These are phyloP conservation scores for human DNA, from an alignment of 2,113 vertebrate genomes.

Conservation along the genomic window GRCh38 chr14:38507001-38507500, in stretches of 20 bases:
- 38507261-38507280: background rate
- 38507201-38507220: background rate
- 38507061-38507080: background rate
- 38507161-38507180: background rate
- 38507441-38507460: background rate
- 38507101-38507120: background rate
- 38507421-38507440: background rate
- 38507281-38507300: background rate
- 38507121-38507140: background rate
- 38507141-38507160: background rate
- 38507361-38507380: background rate
- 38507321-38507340: background rate
- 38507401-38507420: background rate
- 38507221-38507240: background rate
- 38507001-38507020: background rate
- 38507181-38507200: background rate
- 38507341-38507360: background rate
- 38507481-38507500: background rate
- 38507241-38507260: background rate
- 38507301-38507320: background rate
- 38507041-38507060: background rate
- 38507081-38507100: background rate
- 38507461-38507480: background rate
- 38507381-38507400: background rate
- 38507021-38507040: background rate